A percentile compares a stretch with the other conserved stretches of the same genome.
Conservation (phyloP, 2,797 vertebrate genomes). For the Enteromius viviparus region DNA sequence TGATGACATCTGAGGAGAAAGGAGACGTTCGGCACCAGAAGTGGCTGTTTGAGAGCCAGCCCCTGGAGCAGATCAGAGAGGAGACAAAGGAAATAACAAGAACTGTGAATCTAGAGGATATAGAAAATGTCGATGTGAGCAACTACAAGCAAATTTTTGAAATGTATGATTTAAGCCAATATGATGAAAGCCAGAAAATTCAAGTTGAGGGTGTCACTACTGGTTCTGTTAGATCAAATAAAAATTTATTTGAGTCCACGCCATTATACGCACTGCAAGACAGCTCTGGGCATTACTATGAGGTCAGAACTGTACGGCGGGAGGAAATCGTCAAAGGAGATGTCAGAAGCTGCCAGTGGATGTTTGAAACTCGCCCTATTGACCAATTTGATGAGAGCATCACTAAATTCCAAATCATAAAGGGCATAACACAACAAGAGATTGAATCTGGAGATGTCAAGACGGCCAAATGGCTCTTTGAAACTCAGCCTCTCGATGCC, state of each 20-base stretch:
- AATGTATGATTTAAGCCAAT: conserved; percentile 78
- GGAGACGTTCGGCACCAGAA: conserved; percentile 91
- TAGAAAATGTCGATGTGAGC: conserved; percentile 86
- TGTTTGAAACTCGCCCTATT: conserved; percentile 93
- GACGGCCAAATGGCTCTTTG: conserved; percentile 94
- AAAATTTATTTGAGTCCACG: conserved; percentile 87
- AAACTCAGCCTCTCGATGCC: conserved; percentile 91
- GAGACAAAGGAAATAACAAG: conserved; percentile 81
- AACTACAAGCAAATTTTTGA: conserved; percentile 89
- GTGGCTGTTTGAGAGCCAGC: conserved; percentile 90
- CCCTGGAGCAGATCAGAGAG: conserved; percentile 87
- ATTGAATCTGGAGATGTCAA: conserved; percentile 90
- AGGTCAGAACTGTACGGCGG: conserved; percentile 88
- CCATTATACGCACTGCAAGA: conserved; percentile 90
- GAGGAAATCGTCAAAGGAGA: conserved; percentile 92
- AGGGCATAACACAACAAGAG: conserved; percentile 91
- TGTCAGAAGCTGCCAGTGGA: conserved; percentile 90
- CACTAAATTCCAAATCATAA: conserved; percentile 88
- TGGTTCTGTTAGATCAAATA: conserved; percentile 87
- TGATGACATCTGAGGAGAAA: conserved; percentile 79
- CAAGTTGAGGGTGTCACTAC: conserved; percentile 82
- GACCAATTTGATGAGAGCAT: conserved; percentile 90
- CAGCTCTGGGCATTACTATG: conserved; percentile 87
- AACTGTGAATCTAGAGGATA: conserved; percentile 87
- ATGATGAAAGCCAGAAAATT: conserved; percentile 82